Base-by-base conservation (phyloP, 2,113 vertebrate species). In the Plecotus auritus region DNA sequence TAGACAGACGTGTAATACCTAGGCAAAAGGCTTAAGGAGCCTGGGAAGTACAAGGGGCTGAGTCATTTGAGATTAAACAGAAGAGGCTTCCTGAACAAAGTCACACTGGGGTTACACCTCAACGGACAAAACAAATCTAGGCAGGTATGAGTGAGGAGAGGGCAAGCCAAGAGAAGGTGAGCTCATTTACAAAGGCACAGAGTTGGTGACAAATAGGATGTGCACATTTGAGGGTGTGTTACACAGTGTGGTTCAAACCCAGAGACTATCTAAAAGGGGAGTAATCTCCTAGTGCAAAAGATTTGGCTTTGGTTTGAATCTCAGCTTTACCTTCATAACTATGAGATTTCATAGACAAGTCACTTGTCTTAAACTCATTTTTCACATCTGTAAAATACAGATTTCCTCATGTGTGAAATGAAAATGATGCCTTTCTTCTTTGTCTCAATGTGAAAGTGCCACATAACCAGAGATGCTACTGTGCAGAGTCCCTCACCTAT, bases 281-380 rank as follows among this genome's bases (percentile, higher is more conserved):
- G 3, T 8, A 59, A 22, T 28, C 20, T 13, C 9, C 22, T 69
- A 30, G 30, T 10, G 5, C 77, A 88, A 74, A 87, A 30, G 30
- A 54, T 84, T 69, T 74, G 28, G 14, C 4, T 88, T 87, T 54
- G 30, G 17, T 87, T 86, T 86, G 45, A 45, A 93, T 86, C 28
- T 73, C 40, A 84, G 9, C 26, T 56, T 80, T 74, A 37, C 13
- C 3, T 64, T 64, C 81, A 66, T 56, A 70, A 13, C 47, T 30
- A 9, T 30, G 47, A 73, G 4, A 54, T 66, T 78, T 83, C 49
- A 61, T 64, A 35, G 23, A 73, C 4, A 40, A 30, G 12, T 77
- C 12, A 17, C 17, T 85, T 85, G 69, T 94, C 26, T 88, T 18
- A 49, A 49, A 42, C 7, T 74, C 32, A 64, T 73, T 76, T 89